Evolutionary conservation across 2,888 invertebrate species (phyloP).

Genomic region (Polietes domitor): DNA sequence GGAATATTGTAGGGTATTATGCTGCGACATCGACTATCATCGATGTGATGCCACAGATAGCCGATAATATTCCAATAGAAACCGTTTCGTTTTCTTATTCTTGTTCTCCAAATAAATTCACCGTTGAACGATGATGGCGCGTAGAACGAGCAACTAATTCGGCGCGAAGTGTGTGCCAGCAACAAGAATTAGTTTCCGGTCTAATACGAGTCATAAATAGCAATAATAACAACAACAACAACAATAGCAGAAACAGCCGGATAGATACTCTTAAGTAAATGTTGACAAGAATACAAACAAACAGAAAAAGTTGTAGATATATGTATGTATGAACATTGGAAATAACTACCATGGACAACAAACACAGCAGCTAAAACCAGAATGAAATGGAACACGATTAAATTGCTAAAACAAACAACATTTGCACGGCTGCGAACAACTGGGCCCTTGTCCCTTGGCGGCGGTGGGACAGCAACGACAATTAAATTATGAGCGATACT

Average conservation of each 20-base stretch:
- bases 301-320: background rate
- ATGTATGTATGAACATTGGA: too few species aligned
- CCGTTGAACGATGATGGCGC: background rate
- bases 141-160: constrained; percentile 21
- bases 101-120: background rate
- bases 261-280: constrained; percentile 43
- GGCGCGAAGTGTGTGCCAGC: constrained; percentile 18
- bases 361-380: constrained; percentile 16
- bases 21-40: background rate
- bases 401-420: constrained; percentile 42
- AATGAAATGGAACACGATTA: constrained; percentile 37
- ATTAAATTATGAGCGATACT: too few species aligned
- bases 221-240: constrained; percentile 36
- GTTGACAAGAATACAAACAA: constrained; percentile 50
- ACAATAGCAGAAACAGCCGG: constrained; percentile 16
- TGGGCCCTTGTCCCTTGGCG: too few species aligned
- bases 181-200: constrained; percentile 69
- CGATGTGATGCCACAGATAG: background rate
- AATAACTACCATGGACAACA: background rate
- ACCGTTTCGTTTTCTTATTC: too few species aligned
- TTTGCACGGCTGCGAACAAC: constrained; percentile 27
- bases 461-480: too few species aligned
- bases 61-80: background rate
- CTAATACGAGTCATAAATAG: constrained; percentile 43
- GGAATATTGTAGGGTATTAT: background rate